A percentile compares a stretch with the other conserved stretches of the same genome.
phyloP scores from a whole-genome alignment of 1,140 invertebrate genomes.

The Nephila pilipes region DNA sequence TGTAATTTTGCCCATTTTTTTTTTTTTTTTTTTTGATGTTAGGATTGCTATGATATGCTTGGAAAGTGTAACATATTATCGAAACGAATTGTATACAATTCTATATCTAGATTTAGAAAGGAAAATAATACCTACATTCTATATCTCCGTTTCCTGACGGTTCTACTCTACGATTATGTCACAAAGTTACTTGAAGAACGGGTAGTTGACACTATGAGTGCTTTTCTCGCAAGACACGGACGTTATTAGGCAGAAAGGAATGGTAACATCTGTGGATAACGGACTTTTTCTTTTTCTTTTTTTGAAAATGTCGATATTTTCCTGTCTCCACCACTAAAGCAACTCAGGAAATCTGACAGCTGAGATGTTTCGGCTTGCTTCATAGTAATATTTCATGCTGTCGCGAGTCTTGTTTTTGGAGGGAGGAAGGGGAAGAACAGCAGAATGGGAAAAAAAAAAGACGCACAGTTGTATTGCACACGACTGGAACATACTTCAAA shows the following conservation, averaged over 20 bases:
- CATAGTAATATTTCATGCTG: constrained; percentile 50
- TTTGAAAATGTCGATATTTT: constrained; percentile 38
- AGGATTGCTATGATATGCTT: not conserved
- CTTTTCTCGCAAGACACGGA: not conserved
- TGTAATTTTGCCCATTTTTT: too few relatives aligned
- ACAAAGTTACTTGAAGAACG: not conserved
- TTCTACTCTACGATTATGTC: constrained; percentile 19
- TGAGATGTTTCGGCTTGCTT: constrained; percentile 7
- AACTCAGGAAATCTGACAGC: constrained; percentile 46
- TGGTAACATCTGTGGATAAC: constrained; percentile 49
- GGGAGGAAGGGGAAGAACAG: not conserved
- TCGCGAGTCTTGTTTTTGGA: not conserved
- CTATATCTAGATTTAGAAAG: not conserved
- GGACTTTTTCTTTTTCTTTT: constrained; percentile 4
- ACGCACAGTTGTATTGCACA: not conserved
- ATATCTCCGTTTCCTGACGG: constrained; percentile 1
- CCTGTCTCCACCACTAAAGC: constrained; percentile 33
- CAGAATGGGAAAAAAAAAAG: not conserved
- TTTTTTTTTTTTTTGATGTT: not conserved
- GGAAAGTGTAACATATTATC: not conserved
- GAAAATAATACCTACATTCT: not conserved
- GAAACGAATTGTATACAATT: not conserved
- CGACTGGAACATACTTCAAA: not conserved
- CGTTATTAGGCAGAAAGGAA: not conserved
- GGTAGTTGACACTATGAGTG: not conserved